Base-by-base conservation (phyloP, 2,888 invertebrate genomes). In the Amblyteles armatorius region DNA sequence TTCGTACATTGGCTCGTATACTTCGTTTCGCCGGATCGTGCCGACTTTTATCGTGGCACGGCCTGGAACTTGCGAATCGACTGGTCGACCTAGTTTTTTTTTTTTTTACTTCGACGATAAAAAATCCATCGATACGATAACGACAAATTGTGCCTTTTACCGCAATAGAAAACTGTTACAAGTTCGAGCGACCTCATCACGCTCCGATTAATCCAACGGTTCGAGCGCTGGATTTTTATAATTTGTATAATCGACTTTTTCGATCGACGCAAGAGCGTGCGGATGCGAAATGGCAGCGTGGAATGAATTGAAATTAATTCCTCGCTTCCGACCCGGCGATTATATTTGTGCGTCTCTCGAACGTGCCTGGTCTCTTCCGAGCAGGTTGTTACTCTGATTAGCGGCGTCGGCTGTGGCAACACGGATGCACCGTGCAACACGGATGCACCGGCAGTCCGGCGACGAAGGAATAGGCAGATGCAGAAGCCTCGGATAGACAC, bases 311-410 rank as follows among this genome's bases (percentile, higher is more conserved):
- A 76, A 40, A 65, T 48, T 65, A 29, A 79, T 69, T 52, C 7
- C 3, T 57, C n/a, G 52, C 79, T 82, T 79, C 82, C 82, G 79
- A 65, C 29, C 55, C 48, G 76, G 44, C 60, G 69, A 40, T 9
- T 3, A 57, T 80, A 55, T 19, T 48, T 11, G 65, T 11, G 57
- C 63, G 36, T 69, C 29, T 40, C 33, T 65, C 72, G 29, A 44
- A 26, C 29, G 44, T 40, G 60, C 69, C 81, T 65, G 60, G 74
- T 69, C 57, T 73, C 77, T 77, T 36, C 44, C 33, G 84, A 88
- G 87, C 89, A 87, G 87, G 88, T 90, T 88, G 88, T 89, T 87
- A 82, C 85, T 79, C 87, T 83, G 87, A 87, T 89, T 89, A 89
- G 87, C 83, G 22, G 80, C 79, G 71, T 71, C 26, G 67, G 50